Base-by-base conservation (phyloP, 2,797 vertebrate genomes). In the Trachops cirrhosus region DNA sequence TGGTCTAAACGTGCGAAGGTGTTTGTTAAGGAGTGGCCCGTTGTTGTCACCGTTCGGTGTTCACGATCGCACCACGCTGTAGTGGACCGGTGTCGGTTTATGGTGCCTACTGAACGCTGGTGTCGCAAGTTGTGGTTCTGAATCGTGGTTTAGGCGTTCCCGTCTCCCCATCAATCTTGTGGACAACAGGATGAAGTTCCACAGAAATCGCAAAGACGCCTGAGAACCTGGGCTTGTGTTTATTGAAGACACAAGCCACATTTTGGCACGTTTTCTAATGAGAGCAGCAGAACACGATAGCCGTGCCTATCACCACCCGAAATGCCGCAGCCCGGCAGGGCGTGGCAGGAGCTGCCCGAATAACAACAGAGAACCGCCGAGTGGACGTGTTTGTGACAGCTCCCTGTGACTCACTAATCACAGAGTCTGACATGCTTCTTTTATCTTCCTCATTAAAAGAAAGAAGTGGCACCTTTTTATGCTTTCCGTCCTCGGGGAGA, bases 341-440 rank as follows among this genome's bases (percentile, higher is more conserved):
- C 19, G 96, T 96, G 97, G 84, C 94, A 0, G 78, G 92, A 84
- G 88, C 89, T 16, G 46, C 37, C 93, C 5, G 1, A 96, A 86
- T 77, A 94, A 79, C 82, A 87, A 44, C 93, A 75, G 26, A 83
- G 89, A 93, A 46, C 67, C 86, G 96, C 92, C 10, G 71, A 90
- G 96, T 71, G 96, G 94, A 96, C 79, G 0, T 96, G 97, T 95
- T 87, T 89, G 93, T 77, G 92, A 89, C 91, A 92, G 91, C 89
- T 95, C 96, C 71, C 0, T 9, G 41, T 97, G 97, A 97, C 97
- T 98, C 97, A 98, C 91, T 93, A 70, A 92, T 96, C 95, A 83
- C 84, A 46, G 1, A 96, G 97, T 62, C 95, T 96, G 96, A 96
- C 94, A 41, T 52, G 68, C 39, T 87, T 73, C 77, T 95, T 94